phyloP scores from a whole-genome alignment of 2,113 vertebrate species.

The Lepisosteus oculatus region DNA sequence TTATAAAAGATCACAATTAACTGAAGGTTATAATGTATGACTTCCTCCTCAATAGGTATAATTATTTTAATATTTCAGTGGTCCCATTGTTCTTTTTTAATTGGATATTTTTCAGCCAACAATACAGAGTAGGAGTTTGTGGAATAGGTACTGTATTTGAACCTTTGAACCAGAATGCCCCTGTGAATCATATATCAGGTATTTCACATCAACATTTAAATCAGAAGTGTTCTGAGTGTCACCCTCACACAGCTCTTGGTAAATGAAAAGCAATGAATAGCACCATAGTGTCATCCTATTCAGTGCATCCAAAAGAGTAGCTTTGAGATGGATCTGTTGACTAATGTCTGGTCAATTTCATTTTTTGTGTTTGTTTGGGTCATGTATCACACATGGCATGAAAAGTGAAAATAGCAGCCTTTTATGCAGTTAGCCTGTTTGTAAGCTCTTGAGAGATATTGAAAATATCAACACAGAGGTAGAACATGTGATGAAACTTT shows the following conservation, averaged over 20 bases:
- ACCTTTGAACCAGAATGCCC: conserved; percentile 3
- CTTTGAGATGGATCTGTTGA: background rate
- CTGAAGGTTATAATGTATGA: background rate
- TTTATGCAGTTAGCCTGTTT: background rate
- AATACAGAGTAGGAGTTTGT: background rate
- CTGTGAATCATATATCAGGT: conserved; percentile 31
- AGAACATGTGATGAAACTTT: background rate
- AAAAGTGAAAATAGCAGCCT: background rate
- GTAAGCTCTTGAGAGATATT: background rate
- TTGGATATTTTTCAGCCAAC: conserved; percentile 15
- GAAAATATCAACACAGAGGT: no score
- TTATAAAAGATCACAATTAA: conserved; percentile 2
- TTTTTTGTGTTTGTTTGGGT: background rate
- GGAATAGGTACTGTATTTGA: conserved; percentile 14
- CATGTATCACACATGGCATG: background rate
- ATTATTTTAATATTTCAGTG: background rate
- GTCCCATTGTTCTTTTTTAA: conserved; percentile 23
- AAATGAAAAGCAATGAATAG: conserved; percentile 40
- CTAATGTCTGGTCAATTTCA: background rate
- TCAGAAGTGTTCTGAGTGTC: conserved; percentile 31
- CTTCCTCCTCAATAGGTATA: background rate
- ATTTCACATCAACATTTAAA: conserved; percentile 31
- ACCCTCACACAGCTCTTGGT: conserved; percentile 21
- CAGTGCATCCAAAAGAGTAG: conserved; percentile 8
- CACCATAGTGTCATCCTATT: conserved; percentile 24